phyloP scores from a whole-genome alignment of 2,113 vertebrate species.

The Acanthochromis polyacanthus region DNA sequence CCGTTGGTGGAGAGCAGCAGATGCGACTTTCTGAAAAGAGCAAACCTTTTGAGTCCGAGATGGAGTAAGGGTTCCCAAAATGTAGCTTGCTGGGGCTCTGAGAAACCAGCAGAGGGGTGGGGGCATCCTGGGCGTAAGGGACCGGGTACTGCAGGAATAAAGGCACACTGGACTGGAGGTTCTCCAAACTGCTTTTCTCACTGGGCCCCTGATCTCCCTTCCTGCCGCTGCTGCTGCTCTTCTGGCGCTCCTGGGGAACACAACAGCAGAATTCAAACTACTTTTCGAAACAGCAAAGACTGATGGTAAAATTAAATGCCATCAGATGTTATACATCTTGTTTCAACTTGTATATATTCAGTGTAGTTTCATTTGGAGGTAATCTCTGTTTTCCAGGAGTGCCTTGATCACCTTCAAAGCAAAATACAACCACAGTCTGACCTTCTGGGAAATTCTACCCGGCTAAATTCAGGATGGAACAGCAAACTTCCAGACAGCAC shows the following conservation, averaged over 20 bases:
- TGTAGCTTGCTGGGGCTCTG: constrained; percentile 89
- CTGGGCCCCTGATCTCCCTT: constrained; percentile 82
- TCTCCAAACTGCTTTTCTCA: constrained; percentile 77
- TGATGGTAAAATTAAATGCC: not conserved
- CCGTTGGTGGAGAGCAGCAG: no score
- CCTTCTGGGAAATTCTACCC: not conserved
- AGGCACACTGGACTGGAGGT: constrained; percentile 78
- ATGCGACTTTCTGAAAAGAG: not conserved
- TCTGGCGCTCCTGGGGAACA: constrained; percentile 85
- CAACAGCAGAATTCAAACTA: constrained; percentile 3
- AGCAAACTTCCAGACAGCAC: not conserved
- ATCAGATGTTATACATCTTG: not conserved
- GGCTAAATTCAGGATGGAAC: not conserved
- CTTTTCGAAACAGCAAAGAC: constrained; percentile 16
- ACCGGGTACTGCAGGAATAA: constrained; percentile 86
- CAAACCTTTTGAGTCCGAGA: constrained; percentile 89
- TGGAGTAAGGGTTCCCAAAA: constrained; percentile 93
- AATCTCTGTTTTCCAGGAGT: no score
- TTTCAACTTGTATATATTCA: not conserved
- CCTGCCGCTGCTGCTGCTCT: constrained; percentile 79
- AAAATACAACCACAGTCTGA: not conserved
- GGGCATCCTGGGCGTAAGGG: constrained; percentile 86
- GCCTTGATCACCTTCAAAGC: no score
- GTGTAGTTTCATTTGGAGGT: no score
- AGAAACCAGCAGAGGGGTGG: constrained; percentile 85